These are phyloP conservation scores for Entomobrya multifasciata DNA, from an alignment of 2,888 invertebrate genomes.

Conservation along the genomic window DNA sequence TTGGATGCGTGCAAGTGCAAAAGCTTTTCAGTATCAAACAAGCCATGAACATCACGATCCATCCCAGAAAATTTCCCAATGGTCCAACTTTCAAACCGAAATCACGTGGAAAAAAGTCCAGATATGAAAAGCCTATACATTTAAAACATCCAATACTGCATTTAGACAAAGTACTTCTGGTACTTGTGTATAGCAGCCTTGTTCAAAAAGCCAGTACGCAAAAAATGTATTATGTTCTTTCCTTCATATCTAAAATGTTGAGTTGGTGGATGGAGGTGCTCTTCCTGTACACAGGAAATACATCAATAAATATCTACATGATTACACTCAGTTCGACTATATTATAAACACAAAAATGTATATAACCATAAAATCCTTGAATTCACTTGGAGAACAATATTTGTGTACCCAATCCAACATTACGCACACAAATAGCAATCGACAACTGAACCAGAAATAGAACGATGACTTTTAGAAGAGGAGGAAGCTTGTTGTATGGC, in stretches of 20 bases:
- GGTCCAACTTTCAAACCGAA: conserved; percentile 57
- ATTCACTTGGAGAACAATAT: too few relatives aligned
- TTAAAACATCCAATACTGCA: conserved; percentile 42
- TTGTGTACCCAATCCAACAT: too few relatives aligned
- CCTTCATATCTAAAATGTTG: background rate
- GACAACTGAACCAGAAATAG: conserved; percentile 19
- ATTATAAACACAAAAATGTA: background rate
- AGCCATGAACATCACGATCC: conserved; percentile 44
- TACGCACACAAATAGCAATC: background rate
- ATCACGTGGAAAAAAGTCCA: conserved; percentile 39
- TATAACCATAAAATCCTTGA: too few relatives aligned
- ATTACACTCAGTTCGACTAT: too few relatives aligned
- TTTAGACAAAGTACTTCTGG: too few relatives aligned
- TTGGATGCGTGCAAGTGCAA: background rate
- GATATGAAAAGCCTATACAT: conserved; percentile 39
- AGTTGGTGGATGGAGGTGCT: background rate
- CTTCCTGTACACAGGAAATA: conserved; percentile 16
- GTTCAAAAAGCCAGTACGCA: background rate
- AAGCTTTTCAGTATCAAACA: conserved; percentile 14
- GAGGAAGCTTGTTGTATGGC: background rate
- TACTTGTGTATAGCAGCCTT: background rate
- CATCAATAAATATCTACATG: background rate
- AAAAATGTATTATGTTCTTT: conserved; percentile 3
- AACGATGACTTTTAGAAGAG: background rate
- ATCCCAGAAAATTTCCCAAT: conserved; percentile 54